A percentile compares a stretch with the other conserved stretches of the same genome.
phyloP scores from a whole-genome alignment of 2,888 invertebrate species.

The Heliconius cydno region DNA sequence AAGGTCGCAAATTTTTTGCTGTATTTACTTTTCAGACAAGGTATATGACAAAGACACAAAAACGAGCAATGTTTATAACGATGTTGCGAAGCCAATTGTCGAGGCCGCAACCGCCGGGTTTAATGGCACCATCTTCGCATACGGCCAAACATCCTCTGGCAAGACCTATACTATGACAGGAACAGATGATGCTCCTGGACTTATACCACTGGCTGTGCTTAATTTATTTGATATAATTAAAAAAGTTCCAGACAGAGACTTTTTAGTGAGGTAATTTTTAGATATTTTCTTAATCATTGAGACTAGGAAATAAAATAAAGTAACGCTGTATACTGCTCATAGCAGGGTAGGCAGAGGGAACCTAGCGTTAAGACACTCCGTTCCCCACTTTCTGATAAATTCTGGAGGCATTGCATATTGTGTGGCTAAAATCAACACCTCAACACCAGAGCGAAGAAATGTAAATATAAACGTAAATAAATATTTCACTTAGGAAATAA shows the following conservation, averaged over 20 bases:
- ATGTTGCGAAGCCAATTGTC: conserved; percentile 88
- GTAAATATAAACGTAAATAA: no score
- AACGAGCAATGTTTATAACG: conserved; percentile 86
- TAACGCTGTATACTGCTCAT: no score
- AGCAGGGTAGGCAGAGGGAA: no score
- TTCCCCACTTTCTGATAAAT: no score
- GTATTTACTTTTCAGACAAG: conserved; percentile 83
- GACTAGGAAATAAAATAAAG: neutral
- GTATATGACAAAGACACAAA: conserved; percentile 85
- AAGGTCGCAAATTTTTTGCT: conserved; percentile 43
- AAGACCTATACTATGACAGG: conserved; percentile 95
- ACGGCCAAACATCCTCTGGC: conserved; percentile 95
- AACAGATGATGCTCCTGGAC: conserved; percentile 86
- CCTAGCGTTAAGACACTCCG: no score
- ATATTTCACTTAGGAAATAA: no score
- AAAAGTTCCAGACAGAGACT: conserved; percentile 86
- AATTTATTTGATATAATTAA: conserved; percentile 88
- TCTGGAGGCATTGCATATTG: no score
- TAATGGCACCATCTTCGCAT: conserved; percentile 95
- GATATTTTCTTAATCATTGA: neutral
- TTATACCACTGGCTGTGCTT: conserved; percentile 88
- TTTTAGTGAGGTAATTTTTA: conserved; percentile 85
- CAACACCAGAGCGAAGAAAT: no score
- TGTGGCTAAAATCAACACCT: no score
- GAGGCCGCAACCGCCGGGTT: conserved; percentile 88